These are phyloP conservation scores for Phlogophora meticulosa DNA, from an alignment of 2,888 invertebrate genomes.

Conservation along the genomic window DNA sequence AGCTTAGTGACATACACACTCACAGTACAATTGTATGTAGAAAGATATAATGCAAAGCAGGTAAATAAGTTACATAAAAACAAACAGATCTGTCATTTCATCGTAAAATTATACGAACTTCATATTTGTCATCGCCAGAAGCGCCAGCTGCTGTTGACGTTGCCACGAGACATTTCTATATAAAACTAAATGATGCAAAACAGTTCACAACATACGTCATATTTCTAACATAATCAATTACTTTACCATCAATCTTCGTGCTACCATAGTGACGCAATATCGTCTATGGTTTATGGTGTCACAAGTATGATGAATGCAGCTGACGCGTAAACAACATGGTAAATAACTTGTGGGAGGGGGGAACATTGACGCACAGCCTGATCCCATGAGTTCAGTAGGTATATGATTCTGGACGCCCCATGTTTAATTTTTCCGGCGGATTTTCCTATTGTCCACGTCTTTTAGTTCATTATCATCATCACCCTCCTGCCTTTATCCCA, in stretches of 20 bases:
- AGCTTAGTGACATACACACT: too few relatives aligned
- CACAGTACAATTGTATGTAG: too few relatives aligned
- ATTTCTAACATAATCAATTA: constrained; percentile 24
- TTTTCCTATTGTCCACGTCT: too few relatives aligned
- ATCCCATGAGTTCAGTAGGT: too few relatives aligned
- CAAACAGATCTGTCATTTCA: too few relatives aligned
- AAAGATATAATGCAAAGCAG: too few relatives aligned
- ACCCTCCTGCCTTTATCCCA: too few relatives aligned
- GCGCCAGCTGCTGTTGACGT: not conserved
- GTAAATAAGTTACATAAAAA: too few relatives aligned
- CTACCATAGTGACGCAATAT: constrained; percentile 19
- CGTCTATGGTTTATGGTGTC: constrained; percentile 5
- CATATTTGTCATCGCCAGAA: not conserved
- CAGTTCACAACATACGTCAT: not conserved
- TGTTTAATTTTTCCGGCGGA: too few relatives aligned
- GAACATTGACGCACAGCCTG: not conserved
- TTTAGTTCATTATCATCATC: too few relatives aligned
- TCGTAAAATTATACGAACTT: not conserved
- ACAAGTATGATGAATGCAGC: constrained; percentile 23
- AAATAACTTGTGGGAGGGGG: too few relatives aligned
- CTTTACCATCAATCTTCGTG: constrained; percentile 44
- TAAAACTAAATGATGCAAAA: not conserved
- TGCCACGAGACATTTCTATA: not conserved
- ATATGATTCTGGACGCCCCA: too few relatives aligned
- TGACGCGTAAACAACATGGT: not conserved